phyloP scores from a whole-genome alignment of 2,888 invertebrate species.

The Dolomedes plantarius region DNA sequence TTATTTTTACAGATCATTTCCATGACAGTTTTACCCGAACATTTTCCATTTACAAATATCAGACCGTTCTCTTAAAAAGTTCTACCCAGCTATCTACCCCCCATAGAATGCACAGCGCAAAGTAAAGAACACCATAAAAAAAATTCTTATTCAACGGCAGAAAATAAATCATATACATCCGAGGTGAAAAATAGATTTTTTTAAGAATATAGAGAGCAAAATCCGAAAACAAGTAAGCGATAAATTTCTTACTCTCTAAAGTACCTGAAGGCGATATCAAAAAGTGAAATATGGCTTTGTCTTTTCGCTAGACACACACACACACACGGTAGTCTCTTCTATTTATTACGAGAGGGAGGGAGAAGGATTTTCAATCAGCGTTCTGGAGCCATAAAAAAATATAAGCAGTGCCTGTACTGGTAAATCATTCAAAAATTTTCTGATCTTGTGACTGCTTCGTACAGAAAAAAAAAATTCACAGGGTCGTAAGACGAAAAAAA shows the following conservation, averaged over 20 bases:
- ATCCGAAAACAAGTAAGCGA: conserved; percentile 44
- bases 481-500: not conserved
- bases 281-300: conserved; percentile 51
- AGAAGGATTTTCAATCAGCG: conserved; percentile 15
- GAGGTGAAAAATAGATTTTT: conserved; percentile 23
- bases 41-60: too few species aligned
- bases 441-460: conserved; percentile 20
- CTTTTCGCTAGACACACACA: not conserved
- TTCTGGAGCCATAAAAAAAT: not conserved
- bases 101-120: too few species aligned
- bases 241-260: conserved; percentile 55
- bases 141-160: too few species aligned
- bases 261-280: conserved; percentile 64
- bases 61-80: too few species aligned
- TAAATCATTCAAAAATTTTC: conserved; percentile 66
- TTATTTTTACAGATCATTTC: too few species aligned
- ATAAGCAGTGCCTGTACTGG: conserved; percentile 54
- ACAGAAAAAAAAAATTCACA: not conserved
- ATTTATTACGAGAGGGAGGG: not conserved
- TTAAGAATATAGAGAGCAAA: conserved; percentile 30
- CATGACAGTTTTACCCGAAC: too few species aligned
- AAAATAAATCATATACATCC: conserved; percentile 52
- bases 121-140: too few species aligned
- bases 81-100: too few species aligned
- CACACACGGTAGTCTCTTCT: not conserved